Evolutionary conservation across 2,113 vertebrate genomes (phyloP).

Genomic region (Corvus moneduloides): DNA sequence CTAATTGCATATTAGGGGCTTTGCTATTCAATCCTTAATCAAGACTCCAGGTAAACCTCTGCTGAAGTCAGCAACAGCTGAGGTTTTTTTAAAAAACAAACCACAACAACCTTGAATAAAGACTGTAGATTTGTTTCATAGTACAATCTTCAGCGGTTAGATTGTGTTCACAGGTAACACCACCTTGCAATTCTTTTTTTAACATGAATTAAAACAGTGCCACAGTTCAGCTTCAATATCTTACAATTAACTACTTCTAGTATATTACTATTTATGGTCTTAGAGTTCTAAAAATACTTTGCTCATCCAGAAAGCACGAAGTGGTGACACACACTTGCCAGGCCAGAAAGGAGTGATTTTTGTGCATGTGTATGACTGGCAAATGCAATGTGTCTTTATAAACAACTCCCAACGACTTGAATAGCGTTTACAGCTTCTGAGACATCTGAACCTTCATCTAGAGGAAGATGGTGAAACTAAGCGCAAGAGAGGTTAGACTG

Average conservation of each 20-base stretch:
- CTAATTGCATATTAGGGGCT: slow-evolving; percentile 21
- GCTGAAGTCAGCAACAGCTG: neutral
- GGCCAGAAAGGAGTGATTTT: neutral
- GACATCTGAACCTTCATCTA: neutral
- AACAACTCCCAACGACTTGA: fast-evolving
- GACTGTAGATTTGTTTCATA: neutral
- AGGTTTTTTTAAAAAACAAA: neutral
- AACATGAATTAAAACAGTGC: neutral
- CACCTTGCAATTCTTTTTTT: neutral
- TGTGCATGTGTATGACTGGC: fast-evolving
- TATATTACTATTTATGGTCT: neutral
- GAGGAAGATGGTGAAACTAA: neutral
- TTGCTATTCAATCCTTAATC: neutral
- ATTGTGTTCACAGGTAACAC: neutral
- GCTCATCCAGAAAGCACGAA: neutral
- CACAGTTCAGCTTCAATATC: neutral
- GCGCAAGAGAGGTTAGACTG: neutral
- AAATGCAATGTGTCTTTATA: neutral
- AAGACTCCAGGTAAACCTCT: neutral
- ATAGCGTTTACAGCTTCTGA: neutral
- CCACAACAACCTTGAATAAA: neutral
- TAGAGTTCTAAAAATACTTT: neutral
- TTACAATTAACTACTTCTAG: neutral
- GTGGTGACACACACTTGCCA: neutral
- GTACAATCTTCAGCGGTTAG: neutral